Evolutionary conservation across 2,797 vertebrate genomes (phyloP).

Genomic region (Scleropages formosus): DNA sequence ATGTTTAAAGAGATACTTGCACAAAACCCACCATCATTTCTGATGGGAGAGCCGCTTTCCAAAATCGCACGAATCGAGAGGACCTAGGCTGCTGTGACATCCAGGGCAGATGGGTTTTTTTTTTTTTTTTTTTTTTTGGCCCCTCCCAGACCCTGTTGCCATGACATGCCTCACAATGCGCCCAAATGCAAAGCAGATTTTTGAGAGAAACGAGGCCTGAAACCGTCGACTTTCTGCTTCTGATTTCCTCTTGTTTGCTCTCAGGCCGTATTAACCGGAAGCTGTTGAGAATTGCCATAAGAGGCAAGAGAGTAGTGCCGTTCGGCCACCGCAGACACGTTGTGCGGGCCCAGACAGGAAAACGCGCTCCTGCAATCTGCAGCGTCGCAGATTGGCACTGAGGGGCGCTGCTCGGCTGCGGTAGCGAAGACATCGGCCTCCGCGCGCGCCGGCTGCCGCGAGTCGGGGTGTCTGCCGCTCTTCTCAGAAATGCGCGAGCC

Average conservation of each 20-base stretch:
- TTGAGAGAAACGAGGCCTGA: not conserved
- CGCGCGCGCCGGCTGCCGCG: no score
- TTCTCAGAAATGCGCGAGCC: not conserved
- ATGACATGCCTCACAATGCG: no score
- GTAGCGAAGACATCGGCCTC: no score
- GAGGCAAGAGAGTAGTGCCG: not conserved
- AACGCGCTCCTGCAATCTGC: not conserved
- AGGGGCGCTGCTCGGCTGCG: no score
- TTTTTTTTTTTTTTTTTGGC: no score
- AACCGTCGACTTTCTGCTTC: not conserved
- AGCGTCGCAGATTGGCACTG: not conserved
- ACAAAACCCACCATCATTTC: no score
- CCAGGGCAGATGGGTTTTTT: no score
- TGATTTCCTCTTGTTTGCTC: slow-evolving; percentile 41
- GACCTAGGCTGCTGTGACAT: no score
- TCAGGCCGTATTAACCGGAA: slow-evolving; percentile 28
- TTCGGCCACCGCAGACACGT: no score
- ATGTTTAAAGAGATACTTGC: not conserved
- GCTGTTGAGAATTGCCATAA: slow-evolving; percentile 23
- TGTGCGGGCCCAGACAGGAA: not conserved
- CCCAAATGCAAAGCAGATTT: not conserved
- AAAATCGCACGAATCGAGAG: no score
- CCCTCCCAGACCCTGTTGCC: no score
- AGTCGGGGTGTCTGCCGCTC: not conserved
- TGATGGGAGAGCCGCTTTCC: no score